Evolutionary conservation across 2,113 vertebrate genomes (phyloP).

Genomic region (Halcyon senegalensis): DNA sequence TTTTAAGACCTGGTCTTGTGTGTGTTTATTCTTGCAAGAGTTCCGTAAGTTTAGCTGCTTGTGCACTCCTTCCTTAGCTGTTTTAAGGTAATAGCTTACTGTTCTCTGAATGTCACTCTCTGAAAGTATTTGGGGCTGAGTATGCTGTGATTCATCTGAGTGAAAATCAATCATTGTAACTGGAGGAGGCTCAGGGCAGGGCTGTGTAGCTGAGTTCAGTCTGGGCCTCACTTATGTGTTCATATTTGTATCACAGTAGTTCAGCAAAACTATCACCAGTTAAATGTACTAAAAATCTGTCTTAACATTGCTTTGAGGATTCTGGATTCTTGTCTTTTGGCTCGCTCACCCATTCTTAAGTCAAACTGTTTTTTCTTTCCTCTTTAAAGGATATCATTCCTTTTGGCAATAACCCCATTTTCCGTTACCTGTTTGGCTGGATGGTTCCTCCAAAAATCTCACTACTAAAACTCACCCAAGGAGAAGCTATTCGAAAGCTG

Average conservation of each 20-base stretch:
- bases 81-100: background rate
- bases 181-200: background rate
- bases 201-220: background rate
- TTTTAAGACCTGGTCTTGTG: background rate
- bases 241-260: background rate
- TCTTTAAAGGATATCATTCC: constrained; percentile 94
- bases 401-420: constrained; percentile 92
- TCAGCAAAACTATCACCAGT: background rate
- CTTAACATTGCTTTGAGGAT: background rate
- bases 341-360: background rate
- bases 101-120: background rate
- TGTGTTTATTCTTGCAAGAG: background rate
- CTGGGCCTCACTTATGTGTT: background rate
- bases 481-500: constrained; percentile 91
- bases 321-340: background rate
- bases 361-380: background rate
- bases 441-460: constrained; percentile 99
- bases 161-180: background rate
- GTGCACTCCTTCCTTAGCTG: background rate
- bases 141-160: background rate
- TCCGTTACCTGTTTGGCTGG: constrained; percentile 95
- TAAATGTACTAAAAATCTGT: background rate
- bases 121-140: background rate
- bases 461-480: constrained; percentile 95
- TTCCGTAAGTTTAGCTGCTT: background rate